Percentiles rank a stretch among this genome's conserved stretches.
Conservation (phyloP, 2,113 vertebrate genomes). For the Spermophilus dauricus region DNA sequence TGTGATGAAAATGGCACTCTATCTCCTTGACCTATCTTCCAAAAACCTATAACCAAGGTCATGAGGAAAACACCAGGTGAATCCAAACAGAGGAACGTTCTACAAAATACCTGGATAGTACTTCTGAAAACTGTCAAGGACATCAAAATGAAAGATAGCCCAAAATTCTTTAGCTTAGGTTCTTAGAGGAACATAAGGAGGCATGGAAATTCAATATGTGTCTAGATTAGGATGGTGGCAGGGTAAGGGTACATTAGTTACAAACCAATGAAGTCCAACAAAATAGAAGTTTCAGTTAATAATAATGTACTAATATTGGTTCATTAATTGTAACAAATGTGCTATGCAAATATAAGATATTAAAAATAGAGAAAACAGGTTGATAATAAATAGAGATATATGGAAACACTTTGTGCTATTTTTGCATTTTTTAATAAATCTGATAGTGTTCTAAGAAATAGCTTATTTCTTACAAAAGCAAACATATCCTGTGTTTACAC, state of each 20-base stretch:
- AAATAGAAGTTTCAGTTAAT: neutral
- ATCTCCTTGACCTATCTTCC: neutral
- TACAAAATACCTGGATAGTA: neutral
- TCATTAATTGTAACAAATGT: neutral
- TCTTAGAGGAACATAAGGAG: neutral
- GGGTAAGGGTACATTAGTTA: neutral
- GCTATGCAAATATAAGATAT: neutral
- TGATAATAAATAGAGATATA: neutral
- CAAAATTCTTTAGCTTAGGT: neutral
- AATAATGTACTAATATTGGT: neutral
- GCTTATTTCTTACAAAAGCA: neutral
- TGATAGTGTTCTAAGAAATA: neutral
- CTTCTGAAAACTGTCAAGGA: neutral
- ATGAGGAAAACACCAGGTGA: neutral
- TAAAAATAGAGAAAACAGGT: neutral
- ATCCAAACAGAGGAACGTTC: neutral
- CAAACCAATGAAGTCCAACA: neutral
- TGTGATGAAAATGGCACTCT: constrained; percentile 56
- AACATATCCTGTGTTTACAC: neutral
- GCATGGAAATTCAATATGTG: neutral
- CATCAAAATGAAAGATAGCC: neutral
- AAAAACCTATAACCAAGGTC: neutral
- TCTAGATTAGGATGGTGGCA: neutral
- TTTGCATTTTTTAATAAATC: neutral
- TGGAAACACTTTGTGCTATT: neutral